These are phyloP conservation scores for Drosophila lacicola DNA, from an alignment of 2,888 invertebrate genomes.

Conservation along the genomic window DNA sequence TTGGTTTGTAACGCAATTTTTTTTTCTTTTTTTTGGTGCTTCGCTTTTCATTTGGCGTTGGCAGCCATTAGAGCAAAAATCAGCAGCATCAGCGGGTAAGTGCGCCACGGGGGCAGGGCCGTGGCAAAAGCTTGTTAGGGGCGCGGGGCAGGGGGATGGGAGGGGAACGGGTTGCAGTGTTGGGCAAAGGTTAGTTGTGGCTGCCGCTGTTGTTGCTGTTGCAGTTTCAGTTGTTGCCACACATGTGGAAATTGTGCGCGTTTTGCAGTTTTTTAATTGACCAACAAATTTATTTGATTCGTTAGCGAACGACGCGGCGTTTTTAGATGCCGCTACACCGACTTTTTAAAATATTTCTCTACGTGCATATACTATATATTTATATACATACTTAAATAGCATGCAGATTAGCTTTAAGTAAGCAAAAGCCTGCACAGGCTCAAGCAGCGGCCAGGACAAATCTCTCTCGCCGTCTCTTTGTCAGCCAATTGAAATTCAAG, in stretches of 20 bases:
- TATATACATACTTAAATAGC: conserved; percentile 9
- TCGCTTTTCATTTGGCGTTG: conserved; percentile 76
- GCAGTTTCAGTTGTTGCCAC: conserved; percentile 67
- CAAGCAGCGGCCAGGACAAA: neutral
- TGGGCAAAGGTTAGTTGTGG: conserved; percentile 31
- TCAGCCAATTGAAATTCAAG: conserved; percentile 65
- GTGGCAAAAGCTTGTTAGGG: too few relatives aligned
- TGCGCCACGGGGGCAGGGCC: conserved; percentile 1
- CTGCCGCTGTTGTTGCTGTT: conserved; percentile 40
- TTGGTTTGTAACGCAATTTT: conserved; percentile 71
- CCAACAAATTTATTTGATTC: conserved; percentile 85
- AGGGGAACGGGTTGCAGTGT: neutral
- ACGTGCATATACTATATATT: conserved; percentile 17
- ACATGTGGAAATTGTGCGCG: conserved; percentile 81
- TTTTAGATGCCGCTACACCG: conserved; percentile 27
- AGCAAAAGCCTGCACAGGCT: neutral
- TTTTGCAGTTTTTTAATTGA: conserved; percentile 85
- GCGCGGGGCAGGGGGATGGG: neutral
- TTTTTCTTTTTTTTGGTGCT: conserved; percentile 34
- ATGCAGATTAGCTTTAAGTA: conserved; percentile 35
- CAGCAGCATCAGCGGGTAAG: conserved; percentile 65
- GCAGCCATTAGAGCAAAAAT: conserved; percentile 78
- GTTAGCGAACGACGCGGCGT: conserved; percentile 82
- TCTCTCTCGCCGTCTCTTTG: neutral
- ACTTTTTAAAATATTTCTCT: conserved; percentile 34